Percentiles rank a stretch among this genome's conserved stretches.
Evolutionary conservation across 2,113 vertebrate species (phyloP).

Genomic region (Odontophorus gujanensis): DNA sequence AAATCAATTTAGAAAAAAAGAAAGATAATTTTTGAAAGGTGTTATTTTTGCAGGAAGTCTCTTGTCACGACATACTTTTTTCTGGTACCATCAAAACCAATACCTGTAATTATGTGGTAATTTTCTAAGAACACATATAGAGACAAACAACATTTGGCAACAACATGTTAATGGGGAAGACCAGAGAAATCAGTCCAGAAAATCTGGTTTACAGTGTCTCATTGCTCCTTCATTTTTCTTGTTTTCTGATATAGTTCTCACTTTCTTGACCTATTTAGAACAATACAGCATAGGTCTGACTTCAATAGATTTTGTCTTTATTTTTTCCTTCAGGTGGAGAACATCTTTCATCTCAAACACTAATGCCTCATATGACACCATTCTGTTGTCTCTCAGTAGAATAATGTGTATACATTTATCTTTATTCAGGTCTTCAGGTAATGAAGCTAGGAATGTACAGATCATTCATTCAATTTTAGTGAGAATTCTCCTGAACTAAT

Average conservation of each 20-base stretch:
- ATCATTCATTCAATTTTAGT: background rate
- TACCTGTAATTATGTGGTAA: background rate
- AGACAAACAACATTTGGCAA: background rate
- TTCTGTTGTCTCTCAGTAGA: background rate
- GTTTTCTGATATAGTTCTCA: background rate
- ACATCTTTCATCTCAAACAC: background rate
- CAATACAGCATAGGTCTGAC: background rate
- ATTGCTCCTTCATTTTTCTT: background rate
- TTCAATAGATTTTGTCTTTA: constrained; percentile 10
- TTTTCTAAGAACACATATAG: background rate
- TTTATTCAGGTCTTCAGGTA: background rate
- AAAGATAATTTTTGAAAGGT: background rate
- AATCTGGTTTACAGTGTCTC: background rate
- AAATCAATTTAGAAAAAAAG: background rate
- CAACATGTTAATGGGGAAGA: background rate
- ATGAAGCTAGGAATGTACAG: background rate
- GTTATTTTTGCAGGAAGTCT: background rate
- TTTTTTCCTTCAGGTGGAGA: background rate
- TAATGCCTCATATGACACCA: background rate
- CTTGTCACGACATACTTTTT: background rate
- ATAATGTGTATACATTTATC: background rate
- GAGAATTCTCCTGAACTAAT: background rate
- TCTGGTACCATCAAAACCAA: background rate
- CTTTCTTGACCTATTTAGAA: background rate
- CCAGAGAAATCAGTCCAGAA: background rate